Base-by-base conservation (phyloP, 1,140 invertebrate species). In the Radopholus similis region DNA sequence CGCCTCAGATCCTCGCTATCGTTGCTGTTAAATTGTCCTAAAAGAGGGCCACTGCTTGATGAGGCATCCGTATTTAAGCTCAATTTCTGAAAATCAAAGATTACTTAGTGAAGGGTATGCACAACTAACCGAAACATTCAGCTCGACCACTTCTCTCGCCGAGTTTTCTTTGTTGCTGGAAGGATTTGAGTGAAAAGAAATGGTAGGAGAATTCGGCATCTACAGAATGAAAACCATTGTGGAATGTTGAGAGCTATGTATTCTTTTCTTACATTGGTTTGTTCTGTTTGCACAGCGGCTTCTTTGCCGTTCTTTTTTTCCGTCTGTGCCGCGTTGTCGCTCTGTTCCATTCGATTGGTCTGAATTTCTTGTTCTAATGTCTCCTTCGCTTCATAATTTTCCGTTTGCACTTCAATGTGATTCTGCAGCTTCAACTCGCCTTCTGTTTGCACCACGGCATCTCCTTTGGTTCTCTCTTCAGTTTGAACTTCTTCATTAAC, bases 81-180 rank as follows among this genome's bases (percentile, higher is more conserved):
- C n/a, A n/a, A n/a, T n/a, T n/a, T n/a, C n/a, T n/a, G n/a, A n/a
- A n/a, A n/a, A n/a, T n/a, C n/a, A n/a, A n/a, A n/a, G n/a, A n/a
- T n/a, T n/a, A n/a, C n/a, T n/a, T n/a, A n/a, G n/a, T 23, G 51
- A 34, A n/a, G 51, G 35, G 35, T 5, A 53, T 32, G 35, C 15
- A 32, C 15, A 38, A 66, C 51, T 30, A 56, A 59, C 53, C 53
- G 64, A 32, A 66, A 66, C 54, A 44, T 44, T 66, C 18, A 42
- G 42, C 32, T 66, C 54, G 23, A 56, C 15, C 18, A 42, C 51
- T 21, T 56, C 64, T 13, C 26, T 34, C n/a, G 34, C 37, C 32
- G 26, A 35, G 28, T n/a, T 30, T 30, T 6, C 30, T 21, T 38
- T 42, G 49, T 62, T 49, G 28, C 23, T 13, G 28, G 18, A n/a